Evolutionary conservation across 2,797 vertebrate genomes (phyloP).

Genomic region (Dallia pectoralis): DNA sequence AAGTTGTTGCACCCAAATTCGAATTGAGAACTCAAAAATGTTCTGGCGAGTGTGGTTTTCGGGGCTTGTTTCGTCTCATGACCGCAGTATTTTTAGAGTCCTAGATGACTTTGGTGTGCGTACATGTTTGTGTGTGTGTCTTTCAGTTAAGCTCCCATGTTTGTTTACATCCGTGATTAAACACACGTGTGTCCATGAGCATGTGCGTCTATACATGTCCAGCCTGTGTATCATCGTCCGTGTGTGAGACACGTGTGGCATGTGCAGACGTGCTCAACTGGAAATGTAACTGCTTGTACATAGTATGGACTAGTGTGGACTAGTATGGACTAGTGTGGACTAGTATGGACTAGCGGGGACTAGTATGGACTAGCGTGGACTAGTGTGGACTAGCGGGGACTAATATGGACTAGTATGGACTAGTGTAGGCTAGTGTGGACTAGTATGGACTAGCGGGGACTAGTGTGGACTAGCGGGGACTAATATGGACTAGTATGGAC

Average conservation of each 20-base stretch:
- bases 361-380: neutral
- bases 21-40: too few species aligned
- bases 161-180: neutral
- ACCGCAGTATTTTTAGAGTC: too few species aligned
- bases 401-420: neutral
- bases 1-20: too few species aligned
- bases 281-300: neutral
- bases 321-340: neutral
- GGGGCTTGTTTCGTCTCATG: too few species aligned
- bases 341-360: neutral
- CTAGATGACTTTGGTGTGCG: slow-evolving; percentile 4
- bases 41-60: too few species aligned
- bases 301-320: too few species aligned
- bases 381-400: neutral
- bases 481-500: neutral
- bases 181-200: slow-evolving; percentile 5
- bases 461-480: neutral
- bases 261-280: neutral
- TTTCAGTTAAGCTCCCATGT: neutral
- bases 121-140: slow-evolving; percentile 9
- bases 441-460: neutral
- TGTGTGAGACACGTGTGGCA: slow-evolving; percentile 32
- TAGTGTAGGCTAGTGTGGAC: too few species aligned
- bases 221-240: slow-evolving; percentile 6
- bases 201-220: slow-evolving; percentile 11